Base-by-base conservation (phyloP, 2,888 invertebrate genomes). In the Ophion ventricosus region DNA sequence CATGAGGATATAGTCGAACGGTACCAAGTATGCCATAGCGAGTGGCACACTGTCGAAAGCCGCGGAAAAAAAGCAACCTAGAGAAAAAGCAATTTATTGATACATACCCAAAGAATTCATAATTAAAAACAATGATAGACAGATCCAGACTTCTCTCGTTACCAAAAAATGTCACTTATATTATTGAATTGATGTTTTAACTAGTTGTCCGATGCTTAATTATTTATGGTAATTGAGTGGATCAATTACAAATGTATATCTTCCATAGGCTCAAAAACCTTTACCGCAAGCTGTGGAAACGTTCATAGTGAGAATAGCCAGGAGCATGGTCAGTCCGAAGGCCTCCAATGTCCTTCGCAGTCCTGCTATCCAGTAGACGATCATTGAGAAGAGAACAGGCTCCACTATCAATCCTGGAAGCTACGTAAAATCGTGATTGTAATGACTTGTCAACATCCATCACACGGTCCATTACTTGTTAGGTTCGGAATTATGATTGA, bases 281-380 rank as follows among this genome's bases (percentile, higher is more conserved):
- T 94, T 93, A 96, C 98, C 98, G 92, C 97, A 98, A 43, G 98
- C 96, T 57, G 97, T 96, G n/a, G 98, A 96, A 7, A 97, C 97
- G 91, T 97, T 98, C 93, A 97, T 96, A 66, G 97, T 97, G 87
- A 98, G 93, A 85, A 96, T 95, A n/a, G 96, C 94, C 25, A 96
- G 94, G 83, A 96, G 93, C 40, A 96, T 94, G 0, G 97, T 97
- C 89, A 96, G 95, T 1, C 95, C 92, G 90, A 97, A 96, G 10
- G 97, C 96, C 91, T 96, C 96, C 14, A 95, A 85, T 0, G 96
- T 95, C 70, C 94, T 93, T 70, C 96, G 94, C 10, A 98, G 94
- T n/a, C 98, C 98, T 7, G 97, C 96, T 89, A 98, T 94, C 96
- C 97, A 98, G 93, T 99, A 99, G 80, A 97, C 95, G 88, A 98